Evolutionary conservation across 1,140 invertebrate species (phyloP).

Genomic region (Drosophila nasuta): DNA sequence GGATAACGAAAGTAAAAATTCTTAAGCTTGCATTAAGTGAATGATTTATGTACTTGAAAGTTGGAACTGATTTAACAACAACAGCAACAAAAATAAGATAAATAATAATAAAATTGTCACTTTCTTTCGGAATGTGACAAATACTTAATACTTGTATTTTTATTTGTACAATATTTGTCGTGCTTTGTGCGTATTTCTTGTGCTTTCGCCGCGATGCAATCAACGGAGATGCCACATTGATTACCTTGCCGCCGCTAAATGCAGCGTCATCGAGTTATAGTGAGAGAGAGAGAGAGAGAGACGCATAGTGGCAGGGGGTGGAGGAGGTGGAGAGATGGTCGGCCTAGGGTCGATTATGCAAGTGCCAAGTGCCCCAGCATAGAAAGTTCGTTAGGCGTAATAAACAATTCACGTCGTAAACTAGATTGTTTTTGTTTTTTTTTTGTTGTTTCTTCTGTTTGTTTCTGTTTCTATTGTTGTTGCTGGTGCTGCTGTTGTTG

Average conservation of each 20-base stretch:
- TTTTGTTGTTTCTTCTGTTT: conserved; percentile 14
- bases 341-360: conserved; percentile 39
- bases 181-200: conserved; percentile 21
- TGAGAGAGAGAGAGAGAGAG: neutral
- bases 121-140: conserved; percentile 44
- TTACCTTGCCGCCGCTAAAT: conserved; percentile 43
- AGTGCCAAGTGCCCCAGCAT: conserved; percentile 58
- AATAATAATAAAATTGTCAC: conserved; percentile 16
- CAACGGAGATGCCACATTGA: conserved; percentile 46
- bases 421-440: conserved; percentile 51
- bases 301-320: neutral
- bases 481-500: conserved; percentile 14
- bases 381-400: conserved; percentile 76
- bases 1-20: conserved; percentile 1
- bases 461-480: conserved; percentile 14
- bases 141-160: conserved; percentile 16
- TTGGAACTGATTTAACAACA: neutral
- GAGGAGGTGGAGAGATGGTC: neutral
- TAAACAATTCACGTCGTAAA: conserved; percentile 72
- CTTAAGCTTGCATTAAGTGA: neutral
- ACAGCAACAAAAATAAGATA: no score
- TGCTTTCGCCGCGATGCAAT: conserved; percentile 41
- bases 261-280: conserved; percentile 30
- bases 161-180: conserved; percentile 3
- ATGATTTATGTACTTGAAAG: conserved; percentile 1